Evolutionary conservation across 2,888 invertebrate species (phyloP).

Genomic region (Mayetiola destructor): DNA sequence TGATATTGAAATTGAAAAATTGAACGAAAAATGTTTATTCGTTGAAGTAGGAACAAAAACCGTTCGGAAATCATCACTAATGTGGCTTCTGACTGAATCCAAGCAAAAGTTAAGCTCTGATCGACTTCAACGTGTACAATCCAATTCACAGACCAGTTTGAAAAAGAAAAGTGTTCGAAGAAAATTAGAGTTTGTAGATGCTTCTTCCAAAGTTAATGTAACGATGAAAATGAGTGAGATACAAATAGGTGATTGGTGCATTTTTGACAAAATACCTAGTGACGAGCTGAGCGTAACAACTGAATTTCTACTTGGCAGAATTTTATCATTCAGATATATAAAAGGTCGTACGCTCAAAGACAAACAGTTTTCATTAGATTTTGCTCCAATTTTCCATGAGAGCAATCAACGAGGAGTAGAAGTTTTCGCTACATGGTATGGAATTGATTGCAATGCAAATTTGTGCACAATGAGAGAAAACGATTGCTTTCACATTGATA

Average conservation of each 20-base stretch:
- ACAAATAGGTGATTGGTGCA: neutral
- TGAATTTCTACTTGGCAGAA: neutral
- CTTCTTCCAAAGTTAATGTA: neutral
- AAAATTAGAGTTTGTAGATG: neutral
- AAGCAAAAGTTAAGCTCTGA: neutral
- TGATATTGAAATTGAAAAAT: neutral
- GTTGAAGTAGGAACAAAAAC: neutral
- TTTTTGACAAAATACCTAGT: neutral
- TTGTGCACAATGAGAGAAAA: neutral
- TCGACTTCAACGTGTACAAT: neutral
- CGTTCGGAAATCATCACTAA: neutral
- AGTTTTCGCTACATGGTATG: neutral
- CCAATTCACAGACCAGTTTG: neutral
- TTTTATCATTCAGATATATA: neutral
- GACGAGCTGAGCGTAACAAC: neutral
- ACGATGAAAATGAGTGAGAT: neutral
- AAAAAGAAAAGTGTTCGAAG: too few relatives aligned
- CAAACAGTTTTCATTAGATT: neutral
- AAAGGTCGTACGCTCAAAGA: neutral
- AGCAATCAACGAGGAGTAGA: neutral
- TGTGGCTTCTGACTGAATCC: neutral
- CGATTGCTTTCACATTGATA: neutral
- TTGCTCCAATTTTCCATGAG: neutral
- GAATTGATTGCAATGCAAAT: neutral
- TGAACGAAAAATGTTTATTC: neutral